phyloP scores from a whole-genome alignment of 2,888 invertebrate genomes.

The Megastigmus dorsalis region DNA sequence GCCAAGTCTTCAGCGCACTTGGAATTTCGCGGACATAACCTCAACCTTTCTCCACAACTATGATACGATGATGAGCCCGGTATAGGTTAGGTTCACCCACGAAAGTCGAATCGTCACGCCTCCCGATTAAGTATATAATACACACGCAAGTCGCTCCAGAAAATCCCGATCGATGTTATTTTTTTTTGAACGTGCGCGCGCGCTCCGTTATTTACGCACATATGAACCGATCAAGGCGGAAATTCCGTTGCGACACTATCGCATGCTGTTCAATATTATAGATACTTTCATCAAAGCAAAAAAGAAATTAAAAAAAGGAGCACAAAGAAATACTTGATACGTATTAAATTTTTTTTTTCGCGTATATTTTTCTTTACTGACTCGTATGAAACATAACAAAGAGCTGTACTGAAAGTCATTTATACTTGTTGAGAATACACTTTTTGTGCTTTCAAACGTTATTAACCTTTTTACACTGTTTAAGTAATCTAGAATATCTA shows the following conservation, averaged over 20 bases:
- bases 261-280: neutral
- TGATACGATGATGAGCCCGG: conserved; percentile 1
- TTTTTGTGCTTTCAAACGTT: neutral
- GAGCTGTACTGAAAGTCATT: neutral
- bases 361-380: neutral
- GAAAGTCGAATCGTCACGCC: conserved; percentile 25
- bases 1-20: neutral
- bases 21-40: conserved; percentile 38
- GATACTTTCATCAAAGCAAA: neutral
- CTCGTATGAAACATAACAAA: neutral
- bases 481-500: neutral
- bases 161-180: conserved; percentile 11
- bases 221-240: neutral
- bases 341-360: neutral
- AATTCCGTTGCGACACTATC: conserved; percentile 12
- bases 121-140: neutral
- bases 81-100: conserved; percentile 36
- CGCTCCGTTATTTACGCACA: neutral
- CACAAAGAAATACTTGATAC: conserved; percentile 22
- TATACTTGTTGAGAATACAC: neutral
- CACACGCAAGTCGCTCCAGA: neutral
- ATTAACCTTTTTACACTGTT: neutral
- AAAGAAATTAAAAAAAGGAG: conserved; percentile 6
- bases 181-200: conserved; percentile 5
- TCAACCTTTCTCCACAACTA: conserved; percentile 19